Base-by-base conservation (phyloP, 1,140 invertebrate genomes). In the Augochlora pura region DNA sequence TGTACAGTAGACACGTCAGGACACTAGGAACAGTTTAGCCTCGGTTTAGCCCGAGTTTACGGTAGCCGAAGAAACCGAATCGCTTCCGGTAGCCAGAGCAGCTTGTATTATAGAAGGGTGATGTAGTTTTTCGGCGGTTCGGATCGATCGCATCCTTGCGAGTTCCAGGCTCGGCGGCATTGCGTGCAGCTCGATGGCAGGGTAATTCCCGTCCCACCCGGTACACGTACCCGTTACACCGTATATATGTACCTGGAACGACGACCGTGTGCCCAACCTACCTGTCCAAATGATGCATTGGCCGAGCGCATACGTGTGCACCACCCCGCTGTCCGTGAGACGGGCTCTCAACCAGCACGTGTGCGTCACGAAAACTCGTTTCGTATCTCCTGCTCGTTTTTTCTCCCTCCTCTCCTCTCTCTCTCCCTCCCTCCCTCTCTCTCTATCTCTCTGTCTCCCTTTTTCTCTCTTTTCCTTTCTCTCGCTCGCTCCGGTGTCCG, bases 271-370 rank as follows among this genome's bases (percentile, higher is more conserved):
- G 69, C 14, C 67, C 62, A 68, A 57, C 62, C 62, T 38, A 70
- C 69, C 80, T 85, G 77, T 62, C 84, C 81, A 70, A 78, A 82
- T 82, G 84, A 82, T 85, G 67, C 80, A 86, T 85, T 69, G 82
- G 83, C n/a, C 39, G 16, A 21, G 57, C n/a, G 57, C 23, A 39
- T 49, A 38, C 12, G 78, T 54, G 60, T 59, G 54, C 49, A 8
- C 46, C 54, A 21, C 6, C 54, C 54, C 54, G n/a, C 14, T 27
- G 16, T 39, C 18, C 59, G 38, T 80, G 72, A 62, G 59, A 38
- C 69, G 62, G 46, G 32, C 57, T 62, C 60, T 18, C n/a, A 27
- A 57, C n/a, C 32, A 65, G 62, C 54, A 79, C 62, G 54, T 52
- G 57, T 49, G 32, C 65, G 27, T 9, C 18, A 69, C 77, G 65